phyloP scores from a whole-genome alignment of 2,113 vertebrate species.

The Oryzias woworae region DNA sequence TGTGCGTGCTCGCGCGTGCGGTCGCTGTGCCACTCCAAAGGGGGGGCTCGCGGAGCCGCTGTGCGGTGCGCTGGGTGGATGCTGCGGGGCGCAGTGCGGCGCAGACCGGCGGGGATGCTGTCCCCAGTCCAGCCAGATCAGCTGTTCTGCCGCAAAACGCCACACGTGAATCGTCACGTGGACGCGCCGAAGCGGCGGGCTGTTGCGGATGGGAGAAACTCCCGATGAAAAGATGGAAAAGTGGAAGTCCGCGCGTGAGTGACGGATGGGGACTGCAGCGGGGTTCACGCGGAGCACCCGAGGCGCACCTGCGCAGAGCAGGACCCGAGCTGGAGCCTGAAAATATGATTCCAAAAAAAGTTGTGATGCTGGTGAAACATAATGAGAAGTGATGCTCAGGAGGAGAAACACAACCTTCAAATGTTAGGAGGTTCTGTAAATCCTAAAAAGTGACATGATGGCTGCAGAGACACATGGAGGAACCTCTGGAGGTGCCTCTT shows the following conservation, averaged over 20 bases:
- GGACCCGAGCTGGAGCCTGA: too few species aligned
- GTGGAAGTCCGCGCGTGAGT: not conserved
- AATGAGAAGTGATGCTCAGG: too few species aligned
- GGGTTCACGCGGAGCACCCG: too few species aligned
- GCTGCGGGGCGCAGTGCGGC: slow-evolving; percentile 64
- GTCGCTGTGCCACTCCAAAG: not conserved
- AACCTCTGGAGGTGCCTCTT: too few species aligned
- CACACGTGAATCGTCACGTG: not conserved
- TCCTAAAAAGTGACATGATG: too few species aligned
- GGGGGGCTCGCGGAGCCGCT: slow-evolving; percentile 2
- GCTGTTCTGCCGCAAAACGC: not conserved
- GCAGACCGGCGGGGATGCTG: slow-evolving; percentile 44
- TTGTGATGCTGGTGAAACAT: too few species aligned
- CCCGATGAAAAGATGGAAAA: not conserved
- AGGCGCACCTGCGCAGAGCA: too few species aligned
- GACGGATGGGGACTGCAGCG: too few species aligned
- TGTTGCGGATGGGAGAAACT: not conserved
- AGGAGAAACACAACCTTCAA: too few species aligned
- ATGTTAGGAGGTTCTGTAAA: too few species aligned
- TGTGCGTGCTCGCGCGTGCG: not conserved
- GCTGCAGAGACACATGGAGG: too few species aligned
- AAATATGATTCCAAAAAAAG: too few species aligned
- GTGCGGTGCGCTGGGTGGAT: slow-evolving; percentile 12
- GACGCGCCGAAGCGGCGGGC: not conserved
- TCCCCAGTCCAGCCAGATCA: slow-evolving; percentile 4